phyloP scores from a whole-genome alignment of 2,797 vertebrate species.

The Allobates femoralis region DNA sequence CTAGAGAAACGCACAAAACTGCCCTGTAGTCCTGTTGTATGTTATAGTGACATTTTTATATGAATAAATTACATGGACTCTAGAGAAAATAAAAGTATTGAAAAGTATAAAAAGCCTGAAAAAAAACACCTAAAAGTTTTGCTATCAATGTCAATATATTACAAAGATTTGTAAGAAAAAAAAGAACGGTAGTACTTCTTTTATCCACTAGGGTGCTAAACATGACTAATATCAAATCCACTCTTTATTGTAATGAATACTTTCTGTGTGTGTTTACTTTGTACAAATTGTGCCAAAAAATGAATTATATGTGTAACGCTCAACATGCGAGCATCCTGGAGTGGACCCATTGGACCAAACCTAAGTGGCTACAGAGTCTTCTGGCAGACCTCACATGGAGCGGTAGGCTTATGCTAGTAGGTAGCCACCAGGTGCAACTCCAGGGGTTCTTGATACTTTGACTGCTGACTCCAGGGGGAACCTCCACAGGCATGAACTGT shows the following conservation, averaged over 20 bases:
- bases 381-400: no score
- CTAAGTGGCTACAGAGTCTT: no score
- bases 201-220: not conserved
- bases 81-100: not conserved
- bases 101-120: not conserved
- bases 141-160: not conserved
- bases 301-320: no score
- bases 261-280: no score
- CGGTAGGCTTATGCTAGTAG: no score
- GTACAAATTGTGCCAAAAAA: no score
- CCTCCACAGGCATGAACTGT: no score
- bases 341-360: no score
- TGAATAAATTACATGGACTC: not conserved
- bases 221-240: not conserved
- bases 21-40: not conserved
- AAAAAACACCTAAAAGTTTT: not conserved
- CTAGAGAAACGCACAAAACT: not conserved
- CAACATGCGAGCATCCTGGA: no score
- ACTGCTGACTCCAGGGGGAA: no score
- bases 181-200: not conserved
- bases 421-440: no score
- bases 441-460: no score
- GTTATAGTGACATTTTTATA: not conserved
- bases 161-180: not conserved
- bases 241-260: not conserved